Conservation (phyloP, 2,888 invertebrate genomes). For the Diachrysia chrysitis region DNA sequence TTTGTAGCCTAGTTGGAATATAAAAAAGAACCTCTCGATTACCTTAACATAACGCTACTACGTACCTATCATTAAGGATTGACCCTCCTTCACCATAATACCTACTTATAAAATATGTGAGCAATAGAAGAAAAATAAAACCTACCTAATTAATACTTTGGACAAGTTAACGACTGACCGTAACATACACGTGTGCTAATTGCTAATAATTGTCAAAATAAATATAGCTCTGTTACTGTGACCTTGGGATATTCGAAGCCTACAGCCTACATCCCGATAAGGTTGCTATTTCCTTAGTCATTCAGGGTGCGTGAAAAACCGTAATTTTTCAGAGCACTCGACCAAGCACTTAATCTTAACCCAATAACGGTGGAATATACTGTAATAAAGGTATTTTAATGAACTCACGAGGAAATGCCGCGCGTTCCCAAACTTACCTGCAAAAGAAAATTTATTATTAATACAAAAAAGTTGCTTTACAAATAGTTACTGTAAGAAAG, state of each 20-base stretch:
- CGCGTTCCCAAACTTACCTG: conserved; percentile 70
- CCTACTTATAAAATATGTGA: too few species aligned
- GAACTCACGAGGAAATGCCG: conserved; percentile 57
- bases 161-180: conserved; percentile 1
- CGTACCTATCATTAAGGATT: too few species aligned
- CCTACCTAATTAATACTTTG: neutral
- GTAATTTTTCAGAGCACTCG: conserved; percentile 54
- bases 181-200: conserved; percentile 8
- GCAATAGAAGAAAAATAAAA: neutral
- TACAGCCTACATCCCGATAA: conserved; percentile 44
- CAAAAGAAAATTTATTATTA: conserved; percentile 56
- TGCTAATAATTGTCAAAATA: conserved; percentile 8
- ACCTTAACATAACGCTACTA: too few species aligned
- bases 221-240: neutral
- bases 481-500: neutral
- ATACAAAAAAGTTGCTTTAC: conserved; percentile 39
- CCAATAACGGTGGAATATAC: conserved; percentile 45
- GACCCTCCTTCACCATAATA: too few species aligned
- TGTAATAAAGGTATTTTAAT: conserved; percentile 62
- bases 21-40: too few species aligned
- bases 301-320: conserved; percentile 58
- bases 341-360: conserved; percentile 55
- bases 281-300: conserved; percentile 47
- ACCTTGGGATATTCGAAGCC: conserved; percentile 21
- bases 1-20: too few species aligned